Conservation (phyloP, 2,113 vertebrate genomes). For the Rousettus leschenaultii region DNA sequence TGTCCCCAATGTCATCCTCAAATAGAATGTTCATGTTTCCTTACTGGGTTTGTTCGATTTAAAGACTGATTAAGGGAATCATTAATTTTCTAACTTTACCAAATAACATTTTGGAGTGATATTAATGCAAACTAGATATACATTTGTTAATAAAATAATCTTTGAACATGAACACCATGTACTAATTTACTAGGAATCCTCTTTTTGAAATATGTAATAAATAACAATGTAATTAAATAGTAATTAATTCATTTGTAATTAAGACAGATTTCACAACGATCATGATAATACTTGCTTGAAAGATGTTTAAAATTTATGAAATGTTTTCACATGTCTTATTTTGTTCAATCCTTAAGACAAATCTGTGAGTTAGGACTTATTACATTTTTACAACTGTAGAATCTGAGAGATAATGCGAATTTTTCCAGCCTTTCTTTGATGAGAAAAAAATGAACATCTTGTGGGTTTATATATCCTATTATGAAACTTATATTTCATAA, state of each 20-base stretch:
- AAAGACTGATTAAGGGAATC: neutral
- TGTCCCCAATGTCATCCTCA: neutral
- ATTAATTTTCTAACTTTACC: neutral
- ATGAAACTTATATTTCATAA: neutral
- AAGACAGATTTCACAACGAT: neutral
- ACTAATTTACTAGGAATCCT: neutral
- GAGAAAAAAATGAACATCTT: neutral
- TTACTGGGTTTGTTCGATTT: neutral
- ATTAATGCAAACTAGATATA: neutral
- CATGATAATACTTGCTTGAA: neutral
- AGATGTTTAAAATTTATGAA: neutral
- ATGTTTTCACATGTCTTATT: neutral
- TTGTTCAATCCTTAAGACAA: neutral
- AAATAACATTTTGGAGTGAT: neutral
- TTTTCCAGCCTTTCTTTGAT: neutral
- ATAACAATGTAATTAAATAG: neutral
- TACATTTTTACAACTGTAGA: neutral
- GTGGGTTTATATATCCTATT: rapidly evolving
- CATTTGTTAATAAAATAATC: neutral
- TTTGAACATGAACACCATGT: neutral
- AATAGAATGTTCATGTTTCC: neutral
- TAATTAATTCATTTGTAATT: neutral
- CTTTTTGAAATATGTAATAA: neutral
- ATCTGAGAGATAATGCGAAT: neutral
- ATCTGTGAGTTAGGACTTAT: neutral